Conservation (phyloP, 2,888 invertebrate genomes). For the Eupithecia dodoneata region DNA sequence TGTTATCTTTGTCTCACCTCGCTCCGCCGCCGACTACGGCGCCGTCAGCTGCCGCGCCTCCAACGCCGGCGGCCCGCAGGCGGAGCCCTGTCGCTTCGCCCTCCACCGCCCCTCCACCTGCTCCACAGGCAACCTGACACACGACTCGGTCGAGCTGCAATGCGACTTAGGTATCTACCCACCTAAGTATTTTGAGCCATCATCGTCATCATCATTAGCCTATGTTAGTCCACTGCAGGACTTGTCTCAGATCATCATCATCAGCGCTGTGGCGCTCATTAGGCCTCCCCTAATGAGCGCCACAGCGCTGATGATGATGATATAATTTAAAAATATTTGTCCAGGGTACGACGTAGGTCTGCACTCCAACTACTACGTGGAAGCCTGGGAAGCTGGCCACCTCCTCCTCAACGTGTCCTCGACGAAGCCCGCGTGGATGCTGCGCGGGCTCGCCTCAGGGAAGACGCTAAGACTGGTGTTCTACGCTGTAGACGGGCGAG, state of each 20-base stretch:
- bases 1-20: conserved; percentile 90
- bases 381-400: conserved; percentile 87
- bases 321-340: not conserved
- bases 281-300: too few relatives aligned
- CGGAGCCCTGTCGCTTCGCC: conserved; percentile 89
- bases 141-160: conserved; percentile 89
- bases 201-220: too few relatives aligned
- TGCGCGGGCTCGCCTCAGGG: conserved; percentile 91
- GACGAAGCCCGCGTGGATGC: conserved; percentile 89
- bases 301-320: too few relatives aligned
- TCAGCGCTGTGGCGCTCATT: too few relatives aligned
- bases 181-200: not conserved
- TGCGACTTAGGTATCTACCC: conserved; percentile 82
- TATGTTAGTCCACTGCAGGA: too few relatives aligned
- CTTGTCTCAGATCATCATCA: too few relatives aligned
- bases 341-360: conserved; percentile 91
- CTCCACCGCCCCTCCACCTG: conserved; percentile 91
- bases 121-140: conserved; percentile 89
- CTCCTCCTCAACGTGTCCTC: conserved; percentile 88
- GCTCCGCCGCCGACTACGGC: conserved; percentile 90
- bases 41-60: conserved; percentile 89
- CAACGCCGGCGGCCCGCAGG: conserved; percentile 89
- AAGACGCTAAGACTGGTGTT: conserved; percentile 91
- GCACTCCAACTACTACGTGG: conserved; percentile 88
- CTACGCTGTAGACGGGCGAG: conserved; percentile 93